Evolutionary conservation across 2,888 invertebrate genomes (phyloP).

Genomic region (Spilarctia lutea): DNA sequence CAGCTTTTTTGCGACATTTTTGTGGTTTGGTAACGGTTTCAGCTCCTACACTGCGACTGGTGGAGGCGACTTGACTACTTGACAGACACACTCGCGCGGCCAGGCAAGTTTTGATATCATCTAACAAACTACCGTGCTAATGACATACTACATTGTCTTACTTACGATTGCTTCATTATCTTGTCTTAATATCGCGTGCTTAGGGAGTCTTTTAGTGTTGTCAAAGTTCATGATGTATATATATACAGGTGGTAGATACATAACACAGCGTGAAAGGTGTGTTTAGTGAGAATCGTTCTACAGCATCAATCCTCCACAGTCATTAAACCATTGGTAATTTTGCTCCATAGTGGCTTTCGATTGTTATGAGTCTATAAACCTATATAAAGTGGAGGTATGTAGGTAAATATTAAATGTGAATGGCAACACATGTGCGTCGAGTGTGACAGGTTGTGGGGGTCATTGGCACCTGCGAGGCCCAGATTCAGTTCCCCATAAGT

Average conservation of each 20-base stretch:
- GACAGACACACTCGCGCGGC: slow-evolving; percentile 50
- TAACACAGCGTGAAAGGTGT: slow-evolving; percentile 22
- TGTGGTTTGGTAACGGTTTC: slow-evolving; percentile 79
- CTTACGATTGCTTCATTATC: slow-evolving; percentile 12
- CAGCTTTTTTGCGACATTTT: slow-evolving; percentile 78
- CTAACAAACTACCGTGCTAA: slow-evolving; percentile 27
- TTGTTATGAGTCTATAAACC: slow-evolving; percentile 71
- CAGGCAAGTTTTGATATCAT: slow-evolving; percentile 32
- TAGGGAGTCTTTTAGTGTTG: not conserved
- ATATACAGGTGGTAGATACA: not conserved
- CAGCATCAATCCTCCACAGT: slow-evolving; percentile 57
- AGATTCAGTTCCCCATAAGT: slow-evolving; percentile 85
- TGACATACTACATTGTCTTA: slow-evolving; percentile 13
- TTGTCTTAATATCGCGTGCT: not conserved
- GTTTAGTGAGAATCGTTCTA: slow-evolving; percentile 45
- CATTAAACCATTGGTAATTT: slow-evolving; percentile 62
- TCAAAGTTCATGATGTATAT: not conserved
- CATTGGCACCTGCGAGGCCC: slow-evolving; percentile 81
- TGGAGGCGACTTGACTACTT: slow-evolving; percentile 46
- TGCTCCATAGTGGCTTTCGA: slow-evolving; percentile 67
- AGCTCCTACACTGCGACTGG: slow-evolving; percentile 60
- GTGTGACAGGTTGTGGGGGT: slow-evolving; percentile 75
- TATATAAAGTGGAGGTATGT: slow-evolving; percentile 68
- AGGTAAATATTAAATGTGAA: slow-evolving; percentile 77
- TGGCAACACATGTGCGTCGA: slow-evolving; percentile 75